Conservation (phyloP, 2,797 vertebrate species). For the Myotis daubentonii region DNA sequence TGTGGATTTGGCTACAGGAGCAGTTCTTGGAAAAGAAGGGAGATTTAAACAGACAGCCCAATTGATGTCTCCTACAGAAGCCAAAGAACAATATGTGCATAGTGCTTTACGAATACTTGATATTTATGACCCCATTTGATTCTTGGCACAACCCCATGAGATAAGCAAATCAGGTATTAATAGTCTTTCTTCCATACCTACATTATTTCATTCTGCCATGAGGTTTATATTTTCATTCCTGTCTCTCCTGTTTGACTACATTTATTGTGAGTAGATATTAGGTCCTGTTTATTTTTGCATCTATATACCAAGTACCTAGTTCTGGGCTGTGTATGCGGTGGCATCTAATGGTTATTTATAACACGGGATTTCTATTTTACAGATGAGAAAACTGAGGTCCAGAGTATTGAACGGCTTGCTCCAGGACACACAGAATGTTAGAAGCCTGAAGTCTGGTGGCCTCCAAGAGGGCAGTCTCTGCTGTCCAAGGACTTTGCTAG, state of each 20-base stretch:
- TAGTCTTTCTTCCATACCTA: conserved; percentile 14
- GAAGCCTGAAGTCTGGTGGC: not conserved
- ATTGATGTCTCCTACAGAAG: not conserved
- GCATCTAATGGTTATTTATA: not conserved
- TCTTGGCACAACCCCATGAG: not conserved
- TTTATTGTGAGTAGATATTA: not conserved
- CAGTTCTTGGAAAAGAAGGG: not conserved
- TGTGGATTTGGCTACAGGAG: not conserved
- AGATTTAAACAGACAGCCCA: not conserved
- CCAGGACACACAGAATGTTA: not conserved
- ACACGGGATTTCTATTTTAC: not conserved
- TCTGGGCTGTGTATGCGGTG: not conserved
- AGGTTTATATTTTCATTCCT: not conserved
- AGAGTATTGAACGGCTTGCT: not conserved
- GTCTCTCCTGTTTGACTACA: not conserved
- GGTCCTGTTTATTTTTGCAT: not conserved
- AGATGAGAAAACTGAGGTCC: not conserved
- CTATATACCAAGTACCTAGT: not conserved
- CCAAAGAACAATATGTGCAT: not conserved
- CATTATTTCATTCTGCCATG: not conserved
- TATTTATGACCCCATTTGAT: not conserved
- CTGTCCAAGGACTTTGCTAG: not conserved
- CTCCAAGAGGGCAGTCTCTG: not conserved
- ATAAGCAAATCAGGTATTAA: not conserved
- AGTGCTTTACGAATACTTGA: not conserved